These are phyloP conservation scores for Catharus bicknelli DNA, from an alignment of 2,113 vertebrate genomes.

Conservation along the genomic window DNA sequence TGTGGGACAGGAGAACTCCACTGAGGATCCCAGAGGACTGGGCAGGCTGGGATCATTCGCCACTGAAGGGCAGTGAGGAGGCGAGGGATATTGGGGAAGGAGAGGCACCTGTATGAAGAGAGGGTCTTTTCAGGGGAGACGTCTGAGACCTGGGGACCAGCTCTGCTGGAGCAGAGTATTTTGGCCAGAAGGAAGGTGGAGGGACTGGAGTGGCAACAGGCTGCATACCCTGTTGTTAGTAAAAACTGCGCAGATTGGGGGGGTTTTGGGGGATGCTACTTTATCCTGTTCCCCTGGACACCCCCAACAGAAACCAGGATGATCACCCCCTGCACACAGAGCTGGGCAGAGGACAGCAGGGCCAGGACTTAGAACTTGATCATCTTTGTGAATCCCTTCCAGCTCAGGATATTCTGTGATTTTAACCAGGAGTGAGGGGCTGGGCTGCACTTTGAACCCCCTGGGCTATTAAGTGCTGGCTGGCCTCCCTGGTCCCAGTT, in stretches of 20 bases:
- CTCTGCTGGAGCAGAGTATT: neutral
- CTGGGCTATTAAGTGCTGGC: neutral
- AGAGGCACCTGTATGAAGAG: neutral
- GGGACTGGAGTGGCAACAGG: neutral
- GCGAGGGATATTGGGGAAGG: neutral
- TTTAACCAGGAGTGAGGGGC: neutral
- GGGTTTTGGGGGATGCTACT: neutral
- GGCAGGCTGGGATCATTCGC: fast-evolving
- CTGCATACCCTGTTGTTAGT: neutral
- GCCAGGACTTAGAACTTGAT: neutral
- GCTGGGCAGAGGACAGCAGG: neutral
- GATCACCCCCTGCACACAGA: fast-evolving
- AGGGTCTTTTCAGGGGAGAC: no score
- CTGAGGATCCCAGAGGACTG: neutral
- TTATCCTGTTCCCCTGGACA: neutral
- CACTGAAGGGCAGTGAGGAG: neutral
- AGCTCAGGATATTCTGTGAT: neutral
- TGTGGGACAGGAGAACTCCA: neutral
- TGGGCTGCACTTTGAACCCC: neutral
- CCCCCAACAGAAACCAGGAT: neutral
- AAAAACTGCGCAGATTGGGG: neutral
- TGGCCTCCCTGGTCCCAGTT: neutral
- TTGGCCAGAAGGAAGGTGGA: neutral
- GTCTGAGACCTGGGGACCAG: neutral
- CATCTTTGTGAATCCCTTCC: neutral